A percentile compares a stretch with the other conserved stretches of the same genome.
Conservation (phyloP, 2,888 invertebrate genomes). For the Lapara coniferarum region DNA sequence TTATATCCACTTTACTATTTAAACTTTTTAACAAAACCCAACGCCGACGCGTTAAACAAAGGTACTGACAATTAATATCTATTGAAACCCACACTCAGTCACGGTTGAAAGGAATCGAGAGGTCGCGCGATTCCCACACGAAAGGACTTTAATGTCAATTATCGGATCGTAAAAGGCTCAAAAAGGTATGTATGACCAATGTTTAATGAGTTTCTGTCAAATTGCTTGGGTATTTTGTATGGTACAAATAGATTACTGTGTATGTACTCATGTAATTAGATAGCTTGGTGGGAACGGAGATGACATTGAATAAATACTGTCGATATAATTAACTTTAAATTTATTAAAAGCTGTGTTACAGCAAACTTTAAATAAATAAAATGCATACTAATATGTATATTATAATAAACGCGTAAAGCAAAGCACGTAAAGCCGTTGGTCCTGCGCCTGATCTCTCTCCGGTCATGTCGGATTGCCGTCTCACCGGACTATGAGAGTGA, state of each 20-base stretch:
- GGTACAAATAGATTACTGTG: background rate
- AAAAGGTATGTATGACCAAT: constrained; percentile 13
- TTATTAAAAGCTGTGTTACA: too few relatives aligned
- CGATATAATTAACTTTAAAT: too few relatives aligned
- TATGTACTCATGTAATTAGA: background rate
- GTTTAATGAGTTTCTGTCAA: background rate
- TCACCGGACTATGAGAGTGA: too few relatives aligned
- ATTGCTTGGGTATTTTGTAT: background rate
- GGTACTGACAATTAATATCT: constrained; percentile 40
- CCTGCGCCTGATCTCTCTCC: too few relatives aligned
- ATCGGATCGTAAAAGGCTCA: background rate
- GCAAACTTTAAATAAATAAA: too few relatives aligned
- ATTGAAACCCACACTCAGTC: constrained; percentile 38
- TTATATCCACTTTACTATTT: background rate
- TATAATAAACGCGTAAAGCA: too few relatives aligned
- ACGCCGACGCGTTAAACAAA: constrained; percentile 34
- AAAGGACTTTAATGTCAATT: constrained; percentile 10
- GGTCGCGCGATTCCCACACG: constrained; percentile 6
- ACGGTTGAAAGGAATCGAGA: constrained; percentile 21
- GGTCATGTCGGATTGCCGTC: too few relatives aligned
- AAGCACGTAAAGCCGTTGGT: too few relatives aligned
- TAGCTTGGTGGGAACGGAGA: background rate
- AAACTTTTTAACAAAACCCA: background rate
- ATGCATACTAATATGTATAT: too few relatives aligned
- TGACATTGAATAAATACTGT: too few relatives aligned